Conservation (phyloP, 2,113 vertebrate species). For the Hemicordylus capensis region DNA sequence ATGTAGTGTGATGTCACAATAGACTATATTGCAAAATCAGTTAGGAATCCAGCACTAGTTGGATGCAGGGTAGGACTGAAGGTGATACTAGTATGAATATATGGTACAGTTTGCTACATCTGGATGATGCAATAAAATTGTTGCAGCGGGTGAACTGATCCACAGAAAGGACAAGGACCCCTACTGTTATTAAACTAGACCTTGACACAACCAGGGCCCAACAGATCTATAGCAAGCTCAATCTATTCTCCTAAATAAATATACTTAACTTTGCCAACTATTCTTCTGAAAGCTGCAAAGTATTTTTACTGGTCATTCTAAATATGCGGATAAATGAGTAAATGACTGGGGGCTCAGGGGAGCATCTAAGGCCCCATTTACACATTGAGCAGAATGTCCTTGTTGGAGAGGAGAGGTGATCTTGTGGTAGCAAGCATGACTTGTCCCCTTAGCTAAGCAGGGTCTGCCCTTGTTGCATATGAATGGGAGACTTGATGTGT, state of each 20-base stretch:
- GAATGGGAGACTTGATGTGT: too few species aligned
- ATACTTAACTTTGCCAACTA: background rate
- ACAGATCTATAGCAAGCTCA: background rate
- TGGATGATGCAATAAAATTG: background rate
- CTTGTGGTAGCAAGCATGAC: too few species aligned
- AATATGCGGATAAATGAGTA: background rate
- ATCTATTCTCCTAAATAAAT: background rate
- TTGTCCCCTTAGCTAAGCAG: too few species aligned
- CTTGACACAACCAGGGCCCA: background rate
- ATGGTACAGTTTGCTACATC: background rate
- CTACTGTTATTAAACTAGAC: background rate
- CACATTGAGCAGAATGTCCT: too few species aligned
- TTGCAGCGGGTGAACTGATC: background rate
- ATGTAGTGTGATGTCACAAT: slow-evolving; percentile 2
- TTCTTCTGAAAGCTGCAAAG: background rate
- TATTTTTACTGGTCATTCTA: background rate
- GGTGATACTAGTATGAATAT: background rate
- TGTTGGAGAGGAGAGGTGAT: too few species aligned
- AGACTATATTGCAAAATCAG: background rate
- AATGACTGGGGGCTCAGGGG: background rate
- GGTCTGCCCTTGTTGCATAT: too few species aligned
- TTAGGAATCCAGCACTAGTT: background rate
- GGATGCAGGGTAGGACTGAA: background rate
- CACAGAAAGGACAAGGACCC: background rate
- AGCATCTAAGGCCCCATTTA: too few species aligned